These are phyloP conservation scores for Brachyalestes nurse DNA, from an alignment of 2,797 vertebrate genomes.

Conservation along the genomic window DNA sequence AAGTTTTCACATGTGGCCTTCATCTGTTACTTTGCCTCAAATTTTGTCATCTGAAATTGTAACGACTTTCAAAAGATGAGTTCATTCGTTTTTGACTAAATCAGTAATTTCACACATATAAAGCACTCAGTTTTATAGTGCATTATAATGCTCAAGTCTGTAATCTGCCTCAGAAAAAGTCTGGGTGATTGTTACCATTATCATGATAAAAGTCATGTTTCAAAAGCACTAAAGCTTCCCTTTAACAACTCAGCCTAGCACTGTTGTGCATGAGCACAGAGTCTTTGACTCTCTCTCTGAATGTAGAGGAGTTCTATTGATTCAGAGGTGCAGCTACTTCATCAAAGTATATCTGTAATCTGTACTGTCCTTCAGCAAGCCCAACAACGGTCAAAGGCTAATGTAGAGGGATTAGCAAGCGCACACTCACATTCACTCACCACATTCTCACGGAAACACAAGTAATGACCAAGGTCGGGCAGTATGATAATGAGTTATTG, in stretches of 20 bases:
- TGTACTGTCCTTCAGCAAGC: slow-evolving; percentile 72
- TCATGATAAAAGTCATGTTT: not conserved
- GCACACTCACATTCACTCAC: slow-evolving; percentile 7
- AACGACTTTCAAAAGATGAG: not conserved
- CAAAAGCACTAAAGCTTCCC: slow-evolving; percentile 3
- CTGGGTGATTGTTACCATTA: not conserved
- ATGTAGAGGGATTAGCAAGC: slow-evolving; percentile 55
- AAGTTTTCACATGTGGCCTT: slow-evolving; percentile 9
- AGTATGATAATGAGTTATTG: not conserved
- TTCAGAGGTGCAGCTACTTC: slow-evolving; percentile 69
- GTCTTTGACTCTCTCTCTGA: slow-evolving; percentile 44
- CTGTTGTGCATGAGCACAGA: slow-evolving; percentile 49
- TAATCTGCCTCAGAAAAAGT: not conserved
- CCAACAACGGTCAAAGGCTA: slow-evolving; percentile 61
- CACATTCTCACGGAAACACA: not conserved
- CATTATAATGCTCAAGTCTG: not conserved
- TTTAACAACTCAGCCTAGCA: not conserved
- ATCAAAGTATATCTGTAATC: slow-evolving; percentile 74
- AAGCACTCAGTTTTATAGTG: not conserved
- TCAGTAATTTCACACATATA: not conserved
- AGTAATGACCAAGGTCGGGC: not conserved
- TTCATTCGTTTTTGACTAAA: not conserved
- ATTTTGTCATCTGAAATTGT: not conserved
- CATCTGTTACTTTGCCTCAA: not conserved
- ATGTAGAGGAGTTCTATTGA: slow-evolving; percentile 69